These are phyloP conservation scores for Mizuhopecten yessoensis DNA, from an alignment of 1,140 invertebrate genomes.

Conservation along the genomic window DNA sequence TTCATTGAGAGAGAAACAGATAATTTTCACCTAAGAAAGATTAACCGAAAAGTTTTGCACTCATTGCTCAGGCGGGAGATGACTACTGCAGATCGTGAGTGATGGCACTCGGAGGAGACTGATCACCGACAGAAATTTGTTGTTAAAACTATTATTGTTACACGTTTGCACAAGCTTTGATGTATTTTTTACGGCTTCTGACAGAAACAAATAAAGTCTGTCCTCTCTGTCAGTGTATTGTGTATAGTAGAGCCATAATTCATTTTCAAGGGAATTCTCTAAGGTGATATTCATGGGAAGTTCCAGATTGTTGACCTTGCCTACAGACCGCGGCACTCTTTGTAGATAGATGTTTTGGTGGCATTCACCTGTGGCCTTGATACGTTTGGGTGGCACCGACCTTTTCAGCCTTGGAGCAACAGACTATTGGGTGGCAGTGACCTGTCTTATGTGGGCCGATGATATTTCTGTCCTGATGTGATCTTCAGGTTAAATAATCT, in stretches of 20 bases:
- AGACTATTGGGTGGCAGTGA: too few relatives aligned
- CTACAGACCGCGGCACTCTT: background rate
- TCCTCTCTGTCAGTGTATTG: background rate
- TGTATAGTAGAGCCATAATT: background rate
- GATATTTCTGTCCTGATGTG: background rate
- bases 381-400: background rate
- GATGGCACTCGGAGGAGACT: background rate
- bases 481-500: background rate
- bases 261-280: background rate
- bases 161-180: constrained; percentile 1
- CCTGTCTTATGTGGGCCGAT: background rate
- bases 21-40: background rate
- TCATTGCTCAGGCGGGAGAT: background rate
- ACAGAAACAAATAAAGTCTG: background rate
- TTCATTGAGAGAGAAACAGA: background rate
- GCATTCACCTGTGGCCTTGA: background rate
- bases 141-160: constrained; percentile 28
- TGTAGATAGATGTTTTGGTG: background rate
- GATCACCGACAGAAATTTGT: constrained; percentile 30
- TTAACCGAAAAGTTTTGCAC: background rate
- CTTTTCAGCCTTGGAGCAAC: background rate
- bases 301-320: constrained; percentile 32
- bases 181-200: background rate
- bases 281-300: background rate
- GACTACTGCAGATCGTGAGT: background rate